These are phyloP conservation scores for Odocoileus virginianus DNA, from an alignment of 2,113 vertebrate species.

Conservation along the genomic window DNA sequence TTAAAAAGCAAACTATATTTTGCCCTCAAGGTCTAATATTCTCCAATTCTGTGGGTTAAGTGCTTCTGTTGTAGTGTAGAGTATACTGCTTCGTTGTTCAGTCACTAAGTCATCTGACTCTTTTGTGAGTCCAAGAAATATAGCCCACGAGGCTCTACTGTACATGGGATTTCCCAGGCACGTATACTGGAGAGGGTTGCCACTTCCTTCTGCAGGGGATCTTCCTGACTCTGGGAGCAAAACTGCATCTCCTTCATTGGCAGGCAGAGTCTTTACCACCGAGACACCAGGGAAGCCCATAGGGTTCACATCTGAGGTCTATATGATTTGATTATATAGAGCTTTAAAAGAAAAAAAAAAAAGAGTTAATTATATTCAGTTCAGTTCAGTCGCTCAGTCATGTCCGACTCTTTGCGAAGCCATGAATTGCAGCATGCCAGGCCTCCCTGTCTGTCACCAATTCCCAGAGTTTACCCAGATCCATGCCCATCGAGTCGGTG, in stretches of 20 bases:
- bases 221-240: not conserved
- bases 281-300: not conserved
- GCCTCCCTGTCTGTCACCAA: no score
- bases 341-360: not conserved
- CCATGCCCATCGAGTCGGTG: no score
- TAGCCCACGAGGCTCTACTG: not conserved
- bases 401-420: rapidly evolving
- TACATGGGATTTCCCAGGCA: not conserved
- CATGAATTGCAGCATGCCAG: no score
- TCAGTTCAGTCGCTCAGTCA: no score
- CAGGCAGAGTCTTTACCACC: not conserved
- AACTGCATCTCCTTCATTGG: not conserved
- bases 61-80: not conserved
- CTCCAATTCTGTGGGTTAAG: not conserved
- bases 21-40: not conserved
- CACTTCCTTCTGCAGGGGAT: not conserved
- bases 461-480: no score
- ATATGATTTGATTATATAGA: not conserved
- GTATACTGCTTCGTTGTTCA: not conserved
- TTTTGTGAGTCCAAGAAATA: not conserved
- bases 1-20: not conserved
- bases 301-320: not conserved
- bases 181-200: not conserved
- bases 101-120: not conserved
- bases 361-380: not conserved